phyloP scores from a whole-genome alignment of 2,797 vertebrate genomes.

The Emydoidea blandingii region DNA sequence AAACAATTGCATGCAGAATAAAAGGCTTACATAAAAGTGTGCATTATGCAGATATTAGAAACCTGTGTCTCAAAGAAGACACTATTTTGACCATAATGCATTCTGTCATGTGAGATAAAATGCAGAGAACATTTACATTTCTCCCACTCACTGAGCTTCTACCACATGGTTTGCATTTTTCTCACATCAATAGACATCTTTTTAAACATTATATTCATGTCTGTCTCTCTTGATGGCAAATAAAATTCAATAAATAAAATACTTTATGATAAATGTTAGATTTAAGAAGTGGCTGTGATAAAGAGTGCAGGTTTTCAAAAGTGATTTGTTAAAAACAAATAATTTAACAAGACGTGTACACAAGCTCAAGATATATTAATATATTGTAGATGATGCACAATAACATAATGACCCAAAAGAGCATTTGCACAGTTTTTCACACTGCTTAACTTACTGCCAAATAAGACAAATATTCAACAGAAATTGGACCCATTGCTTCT shows the following conservation, averaged over 20 bases:
- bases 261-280: constrained; percentile 77
- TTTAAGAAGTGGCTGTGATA: constrained; percentile 76
- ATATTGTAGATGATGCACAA: constrained; percentile 70
- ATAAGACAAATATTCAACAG: constrained; percentile 65
- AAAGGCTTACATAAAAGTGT: constrained; percentile 74
- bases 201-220: constrained; percentile 82
- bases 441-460: constrained; percentile 78
- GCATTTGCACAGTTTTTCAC: constrained; percentile 79
- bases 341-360: constrained; percentile 76
- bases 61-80: constrained; percentile 76
- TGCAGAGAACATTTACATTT: constrained; percentile 79
- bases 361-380: constrained; percentile 75
- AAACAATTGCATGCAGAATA: constrained; percentile 68
- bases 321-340: constrained; percentile 80
- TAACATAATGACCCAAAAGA: constrained; percentile 82
- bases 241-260: constrained; percentile 83
- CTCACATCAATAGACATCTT: constrained; percentile 84
- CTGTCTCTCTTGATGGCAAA: constrained; percentile 82
- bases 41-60: constrained; percentile 78
- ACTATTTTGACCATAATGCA: constrained; percentile 84
- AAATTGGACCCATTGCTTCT: constrained; percentile 72
- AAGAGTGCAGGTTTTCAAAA: constrained; percentile 75
- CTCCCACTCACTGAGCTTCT: constrained; percentile 81
- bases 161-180: constrained; percentile 77
- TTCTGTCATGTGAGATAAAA: constrained; percentile 86